phyloP scores from a whole-genome alignment of 2,113 vertebrate genomes.

The Anser brachyrhynchus region DNA sequence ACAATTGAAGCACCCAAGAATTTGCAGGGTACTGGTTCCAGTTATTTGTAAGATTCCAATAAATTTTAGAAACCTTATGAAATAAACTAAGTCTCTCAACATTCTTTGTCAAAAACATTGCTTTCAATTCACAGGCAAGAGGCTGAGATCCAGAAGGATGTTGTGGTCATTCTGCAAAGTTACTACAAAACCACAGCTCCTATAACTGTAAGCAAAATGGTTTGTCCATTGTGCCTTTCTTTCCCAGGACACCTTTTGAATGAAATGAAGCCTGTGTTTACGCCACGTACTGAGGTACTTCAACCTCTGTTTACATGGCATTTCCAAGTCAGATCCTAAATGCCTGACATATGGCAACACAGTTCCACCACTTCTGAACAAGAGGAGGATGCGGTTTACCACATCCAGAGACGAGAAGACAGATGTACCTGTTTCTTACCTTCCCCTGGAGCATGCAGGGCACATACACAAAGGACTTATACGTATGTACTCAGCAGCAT shows the following conservation, averaged over 20 bases:
- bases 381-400: background rate
- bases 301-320: background rate
- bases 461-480: background rate
- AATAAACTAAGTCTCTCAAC: background rate
- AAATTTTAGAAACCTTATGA: background rate
- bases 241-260: background rate
- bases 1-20: background rate
- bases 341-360: background rate
- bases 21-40: background rate
- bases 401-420: background rate
- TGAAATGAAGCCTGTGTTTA: background rate
- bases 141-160: background rate
- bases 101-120: background rate
- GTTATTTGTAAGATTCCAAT: background rate
- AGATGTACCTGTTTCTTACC: background rate
- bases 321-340: background rate
- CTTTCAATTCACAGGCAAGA: background rate
- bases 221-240: background rate
- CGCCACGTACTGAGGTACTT: background rate
- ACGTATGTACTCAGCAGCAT: rapidly evolving
- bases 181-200: background rate
- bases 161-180: background rate
- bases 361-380: background rate
- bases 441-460: background rate
- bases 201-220: background rate